These are phyloP conservation scores for Nebria brevicollis DNA, from an alignment of 2,888 invertebrate species.

Conservation along the genomic window DNA sequence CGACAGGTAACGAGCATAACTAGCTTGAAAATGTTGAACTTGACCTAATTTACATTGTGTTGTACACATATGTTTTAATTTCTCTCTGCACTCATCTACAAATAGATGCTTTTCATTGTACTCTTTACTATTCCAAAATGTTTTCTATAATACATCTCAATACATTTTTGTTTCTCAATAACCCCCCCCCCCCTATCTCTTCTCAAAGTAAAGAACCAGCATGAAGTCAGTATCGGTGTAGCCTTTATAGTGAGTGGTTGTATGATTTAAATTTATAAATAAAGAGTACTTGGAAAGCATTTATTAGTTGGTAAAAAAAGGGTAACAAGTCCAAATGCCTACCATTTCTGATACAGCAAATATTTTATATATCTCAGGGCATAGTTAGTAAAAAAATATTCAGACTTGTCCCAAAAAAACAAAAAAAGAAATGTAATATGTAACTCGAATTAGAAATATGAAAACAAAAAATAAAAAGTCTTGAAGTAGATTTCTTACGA, in stretches of 20 bases:
- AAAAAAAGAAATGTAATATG: constrained; percentile 23
- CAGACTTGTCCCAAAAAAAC: constrained; percentile 21
- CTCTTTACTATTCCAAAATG: background rate
- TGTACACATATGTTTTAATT: background rate
- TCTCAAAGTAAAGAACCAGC: too few species aligned
- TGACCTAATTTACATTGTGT: background rate
- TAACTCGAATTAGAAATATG: constrained; percentile 24
- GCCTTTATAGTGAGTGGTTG: too few species aligned
- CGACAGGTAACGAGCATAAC: too few species aligned
- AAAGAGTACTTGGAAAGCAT: too few species aligned
- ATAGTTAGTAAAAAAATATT: constrained; percentile 38
- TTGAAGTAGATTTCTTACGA: constrained; percentile 43
- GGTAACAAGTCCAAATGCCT: constrained; percentile 29
- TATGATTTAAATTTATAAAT: too few species aligned
- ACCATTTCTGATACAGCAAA: constrained; percentile 29
- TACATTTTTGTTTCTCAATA: too few species aligned
- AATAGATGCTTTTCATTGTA: background rate
- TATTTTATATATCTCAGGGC: constrained; percentile 38
- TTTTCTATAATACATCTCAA: background rate
- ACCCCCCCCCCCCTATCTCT: too few species aligned
- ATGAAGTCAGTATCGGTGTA: too few species aligned
- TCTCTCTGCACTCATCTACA: constrained; percentile 14
- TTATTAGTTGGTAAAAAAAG: background rate
- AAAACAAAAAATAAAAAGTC: constrained; percentile 18
- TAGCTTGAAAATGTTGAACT: too few species aligned